Evolutionary conservation across 2,113 vertebrate species (phyloP).

Genomic region (Thamnophis sirtalis): DNA sequence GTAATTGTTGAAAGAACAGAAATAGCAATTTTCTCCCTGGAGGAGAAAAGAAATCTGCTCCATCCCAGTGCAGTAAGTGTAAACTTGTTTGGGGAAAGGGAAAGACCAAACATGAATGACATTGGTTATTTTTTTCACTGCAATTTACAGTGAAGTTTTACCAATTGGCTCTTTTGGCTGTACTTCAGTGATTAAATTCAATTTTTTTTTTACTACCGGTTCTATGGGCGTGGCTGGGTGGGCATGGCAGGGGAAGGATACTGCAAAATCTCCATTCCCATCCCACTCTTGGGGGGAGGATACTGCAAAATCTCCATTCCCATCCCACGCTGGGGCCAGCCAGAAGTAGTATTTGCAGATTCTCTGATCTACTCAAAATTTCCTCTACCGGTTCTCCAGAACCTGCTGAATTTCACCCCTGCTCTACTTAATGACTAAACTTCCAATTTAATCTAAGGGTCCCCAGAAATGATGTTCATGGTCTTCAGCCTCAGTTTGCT

Average conservation of each 20-base stretch:
- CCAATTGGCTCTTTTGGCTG: neutral
- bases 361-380: too few species aligned
- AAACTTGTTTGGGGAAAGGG: neutral
- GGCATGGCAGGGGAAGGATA: too few species aligned
- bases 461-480: neutral
- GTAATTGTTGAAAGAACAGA: neutral
- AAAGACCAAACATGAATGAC: neutral
- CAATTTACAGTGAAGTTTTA: neutral
- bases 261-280: too few species aligned
- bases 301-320: too few species aligned
- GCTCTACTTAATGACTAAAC: neutral
- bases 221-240: too few species aligned
- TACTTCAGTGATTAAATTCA: too few species aligned
- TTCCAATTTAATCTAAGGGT: neutral
- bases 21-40: neutral
- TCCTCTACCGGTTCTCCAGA: too few species aligned
- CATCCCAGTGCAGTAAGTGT: neutral
- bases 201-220: too few species aligned
- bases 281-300: too few species aligned
- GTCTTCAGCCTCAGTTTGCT: neutral
- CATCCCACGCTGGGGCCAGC: too few species aligned
- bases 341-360: too few species aligned
- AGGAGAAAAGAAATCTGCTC: neutral
- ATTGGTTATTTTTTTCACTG: neutral
- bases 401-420: too few species aligned